A percentile compares a stretch with the other conserved stretches of the same genome.
Conservation (phyloP, 2,888 invertebrate genomes). For the Nipponacmea schrenckii region DNA sequence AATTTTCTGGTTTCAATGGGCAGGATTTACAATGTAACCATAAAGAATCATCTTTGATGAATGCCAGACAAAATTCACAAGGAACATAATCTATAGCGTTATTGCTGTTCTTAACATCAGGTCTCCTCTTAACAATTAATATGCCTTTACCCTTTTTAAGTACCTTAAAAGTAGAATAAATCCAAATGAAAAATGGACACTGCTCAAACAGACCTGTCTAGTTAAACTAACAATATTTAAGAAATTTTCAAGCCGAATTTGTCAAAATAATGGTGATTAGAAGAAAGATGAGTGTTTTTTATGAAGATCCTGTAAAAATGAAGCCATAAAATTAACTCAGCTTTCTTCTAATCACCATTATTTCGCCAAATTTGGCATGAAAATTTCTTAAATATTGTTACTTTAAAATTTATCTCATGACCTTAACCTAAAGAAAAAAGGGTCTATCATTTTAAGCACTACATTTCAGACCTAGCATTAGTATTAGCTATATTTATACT, state of each 20-base stretch:
- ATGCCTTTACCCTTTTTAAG: neutral
- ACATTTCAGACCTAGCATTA: too few species aligned
- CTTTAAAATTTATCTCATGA: too few species aligned
- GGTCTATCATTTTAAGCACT: too few species aligned
- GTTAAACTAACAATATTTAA: too few species aligned
- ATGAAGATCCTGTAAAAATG: too few species aligned
- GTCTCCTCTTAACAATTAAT: neutral
- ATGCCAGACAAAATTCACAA: constrained; percentile 1
- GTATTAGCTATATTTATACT: too few species aligned
- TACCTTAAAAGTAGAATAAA: neutral
- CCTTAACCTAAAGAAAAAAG: too few species aligned
- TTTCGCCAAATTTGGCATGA: neutral
- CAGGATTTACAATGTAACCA: neutral
- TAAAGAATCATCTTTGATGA: neutral
- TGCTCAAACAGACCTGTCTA: neutral
- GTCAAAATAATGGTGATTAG: too few species aligned
- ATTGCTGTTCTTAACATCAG: neutral
- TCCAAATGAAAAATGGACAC: neutral
- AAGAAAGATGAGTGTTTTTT: too few species aligned
- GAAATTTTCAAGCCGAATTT: too few species aligned
- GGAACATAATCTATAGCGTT: neutral
- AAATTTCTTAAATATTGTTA: neutral
- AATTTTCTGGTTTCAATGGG: neutral
- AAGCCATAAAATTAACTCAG: too few species aligned
- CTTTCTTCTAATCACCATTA: too few species aligned